Base-by-base conservation (phyloP, 2,113 vertebrate genomes). In the Larimichthys polyactis region DNA sequence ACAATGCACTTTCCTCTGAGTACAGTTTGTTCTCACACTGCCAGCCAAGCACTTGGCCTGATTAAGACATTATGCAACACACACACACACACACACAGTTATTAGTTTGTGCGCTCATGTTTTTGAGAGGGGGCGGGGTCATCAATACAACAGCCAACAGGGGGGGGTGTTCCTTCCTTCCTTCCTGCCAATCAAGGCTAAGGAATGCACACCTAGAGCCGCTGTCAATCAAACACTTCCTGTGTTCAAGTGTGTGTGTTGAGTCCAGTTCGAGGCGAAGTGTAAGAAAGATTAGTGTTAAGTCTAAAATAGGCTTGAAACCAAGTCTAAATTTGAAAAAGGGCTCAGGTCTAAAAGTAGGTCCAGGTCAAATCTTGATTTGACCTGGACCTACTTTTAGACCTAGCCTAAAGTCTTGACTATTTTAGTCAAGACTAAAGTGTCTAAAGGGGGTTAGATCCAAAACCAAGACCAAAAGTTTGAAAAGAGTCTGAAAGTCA, bases 111-210 rank as follows among this genome's bases (percentile, higher is more conserved):
- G 63, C 2, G 7, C 58, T 65, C 7, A 0, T 86, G 83, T 82
- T 80, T 83, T 69, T 70, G n/a, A 40, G 48, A 62, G 63, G 58
- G 73, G 86, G 81, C 0, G 77, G 79, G 81, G 65, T 74, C 74
- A 84, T 80, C 60, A 60, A 62, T 65, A 58, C 51, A 67, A 22
- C 19, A 48, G 46, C 36, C 19, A 24, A 24, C 1, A 2, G 11
- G 11, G n/a, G 75, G 36, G 67, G 48, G 51, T 17, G 67, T 67
- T 66, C 57, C 69, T 84, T 90, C 85, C 82, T 88, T 90, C 89
- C 83, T 90, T 87, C 85, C 66, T 51, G 24, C 92, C 81, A 93
- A 93, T 91, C 89, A 92, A n/a, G 84, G 32, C 4, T 58, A 11
- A 79, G 81, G 87, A 92, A 91, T 87, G 84, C 71, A 79, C 79